A percentile compares a stretch with the other conserved stretches of the same genome.
These are phyloP conservation scores for Campylomormyrus numenius DNA, from an alignment of 2,113 vertebrate genomes.

Conservation along the genomic window DNA sequence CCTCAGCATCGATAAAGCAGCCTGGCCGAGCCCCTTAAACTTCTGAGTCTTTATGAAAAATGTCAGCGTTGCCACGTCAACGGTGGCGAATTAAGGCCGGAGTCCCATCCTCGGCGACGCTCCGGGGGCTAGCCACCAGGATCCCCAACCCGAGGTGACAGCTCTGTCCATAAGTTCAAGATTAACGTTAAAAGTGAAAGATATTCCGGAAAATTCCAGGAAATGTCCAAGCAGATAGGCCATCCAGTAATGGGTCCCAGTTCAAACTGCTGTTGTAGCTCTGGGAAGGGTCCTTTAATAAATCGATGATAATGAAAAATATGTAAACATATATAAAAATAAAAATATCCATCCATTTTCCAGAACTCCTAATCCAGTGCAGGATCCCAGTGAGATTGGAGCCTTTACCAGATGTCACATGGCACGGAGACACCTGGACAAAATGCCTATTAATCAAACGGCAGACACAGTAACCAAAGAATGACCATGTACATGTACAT, in stretches of 20 bases:
- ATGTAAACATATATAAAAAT: background rate
- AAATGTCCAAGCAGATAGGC: background rate
- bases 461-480: background rate
- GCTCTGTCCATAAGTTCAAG: background rate
- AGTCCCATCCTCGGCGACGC: background rate
- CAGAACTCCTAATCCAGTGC: background rate
- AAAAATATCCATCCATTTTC: background rate
- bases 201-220: background rate
- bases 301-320: background rate
- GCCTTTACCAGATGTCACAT: background rate
- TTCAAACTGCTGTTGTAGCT: background rate
- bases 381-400: background rate
- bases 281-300: background rate
- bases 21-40: conserved; percentile 24
- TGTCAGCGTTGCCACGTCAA: conserved; percentile 30
- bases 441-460: background rate
- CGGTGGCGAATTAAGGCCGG: conserved; percentile 13
- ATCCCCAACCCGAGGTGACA: background rate
- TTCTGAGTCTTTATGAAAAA: conserved; percentile 30
- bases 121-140: background rate
- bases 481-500: background rate
- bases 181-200: background rate
- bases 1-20: conserved; percentile 39
- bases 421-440: background rate
- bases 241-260: background rate